Percentiles rank a stretch among this genome's conserved stretches.
phyloP scores from a whole-genome alignment of 2,113 vertebrate genomes.

The Trogon surrucura region DNA sequence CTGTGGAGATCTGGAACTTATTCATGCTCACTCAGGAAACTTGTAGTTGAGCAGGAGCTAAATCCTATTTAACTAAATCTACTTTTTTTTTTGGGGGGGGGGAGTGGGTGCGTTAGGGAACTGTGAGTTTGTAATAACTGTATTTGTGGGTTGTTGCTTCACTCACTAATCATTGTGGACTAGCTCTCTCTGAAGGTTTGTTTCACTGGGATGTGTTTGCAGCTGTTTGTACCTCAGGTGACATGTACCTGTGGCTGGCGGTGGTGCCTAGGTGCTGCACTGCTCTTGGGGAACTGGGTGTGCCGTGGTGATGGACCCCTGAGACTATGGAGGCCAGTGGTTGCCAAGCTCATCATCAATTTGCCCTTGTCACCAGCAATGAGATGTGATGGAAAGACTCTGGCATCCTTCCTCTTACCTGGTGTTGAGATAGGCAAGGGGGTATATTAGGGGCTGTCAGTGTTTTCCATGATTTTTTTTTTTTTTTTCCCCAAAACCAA shows the following conservation, averaged over 20 bases:
- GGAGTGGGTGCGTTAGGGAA: background rate
- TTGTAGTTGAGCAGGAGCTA: background rate
- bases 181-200: background rate
- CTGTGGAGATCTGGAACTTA: background rate
- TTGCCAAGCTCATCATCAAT: background rate
- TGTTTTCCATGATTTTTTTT: background rate
- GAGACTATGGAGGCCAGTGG: background rate
- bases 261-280: rapidly evolving
- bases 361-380: background rate
- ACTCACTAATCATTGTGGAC: rapidly evolving
- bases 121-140: background rate
- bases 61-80: background rate
- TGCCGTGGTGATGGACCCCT: background rate
- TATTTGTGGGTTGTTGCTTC: background rate
- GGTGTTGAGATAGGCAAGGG: background rate
- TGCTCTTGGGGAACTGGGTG: background rate
- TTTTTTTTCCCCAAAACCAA: rapidly evolving
- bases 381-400: background rate
- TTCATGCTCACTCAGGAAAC: background rate
- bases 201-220: background rate
- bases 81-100: background rate
- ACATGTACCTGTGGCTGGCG: background rate
- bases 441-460: rapidly evolving
- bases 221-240: background rate
- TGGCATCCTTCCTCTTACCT: background rate